Evolutionary conservation across 2,888 invertebrate species (phyloP).

Genomic region (Epirrhoe alternata): DNA sequence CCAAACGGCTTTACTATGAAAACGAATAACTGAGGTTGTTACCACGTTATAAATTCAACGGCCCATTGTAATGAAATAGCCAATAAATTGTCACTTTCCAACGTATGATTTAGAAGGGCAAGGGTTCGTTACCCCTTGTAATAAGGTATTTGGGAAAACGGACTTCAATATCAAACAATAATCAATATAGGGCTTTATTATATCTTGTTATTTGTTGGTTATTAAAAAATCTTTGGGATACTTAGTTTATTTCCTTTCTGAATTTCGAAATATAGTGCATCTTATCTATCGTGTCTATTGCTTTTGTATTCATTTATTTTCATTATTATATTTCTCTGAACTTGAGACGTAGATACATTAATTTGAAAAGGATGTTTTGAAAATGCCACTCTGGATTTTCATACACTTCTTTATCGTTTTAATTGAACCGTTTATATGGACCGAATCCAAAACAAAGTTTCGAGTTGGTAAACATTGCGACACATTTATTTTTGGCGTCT

Average conservation of each 20-base stretch:
- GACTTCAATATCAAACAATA: slow-evolving; percentile 35
- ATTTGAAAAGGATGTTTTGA: slow-evolving; percentile 12
- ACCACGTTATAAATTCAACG: slow-evolving; percentile 80
- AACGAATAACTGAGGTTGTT: slow-evolving; percentile 63
- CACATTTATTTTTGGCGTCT: slow-evolving; percentile 34
- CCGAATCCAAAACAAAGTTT: slow-evolving; percentile 36
- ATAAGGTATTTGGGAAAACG: slow-evolving; percentile 40
- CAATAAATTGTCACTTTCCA: slow-evolving; percentile 79
- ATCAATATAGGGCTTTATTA: slow-evolving; percentile 29
- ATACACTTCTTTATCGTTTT: slow-evolving; percentile 3
- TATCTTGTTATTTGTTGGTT: background rate
- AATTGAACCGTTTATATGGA: slow-evolving; percentile 29
- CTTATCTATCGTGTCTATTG: too few relatives aligned
- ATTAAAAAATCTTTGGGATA: background rate
- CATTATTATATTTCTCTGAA: background rate
- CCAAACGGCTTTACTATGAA: slow-evolving; percentile 57
- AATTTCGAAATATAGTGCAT: too few relatives aligned
- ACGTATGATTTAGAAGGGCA: slow-evolving; percentile 49
- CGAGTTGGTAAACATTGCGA: slow-evolving; percentile 40
- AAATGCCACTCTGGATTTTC: background rate
- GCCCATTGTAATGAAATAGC: slow-evolving; percentile 73
- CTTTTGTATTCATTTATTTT: too few relatives aligned
- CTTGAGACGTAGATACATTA: background rate
- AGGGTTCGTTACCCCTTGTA: slow-evolving; percentile 61
- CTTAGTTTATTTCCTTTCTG: too few relatives aligned